Evolutionary conservation across 30 jellyfish, hydroid and myxozoan genomes (phyloP).

Genomic region (Aurelia sp.): DNA sequence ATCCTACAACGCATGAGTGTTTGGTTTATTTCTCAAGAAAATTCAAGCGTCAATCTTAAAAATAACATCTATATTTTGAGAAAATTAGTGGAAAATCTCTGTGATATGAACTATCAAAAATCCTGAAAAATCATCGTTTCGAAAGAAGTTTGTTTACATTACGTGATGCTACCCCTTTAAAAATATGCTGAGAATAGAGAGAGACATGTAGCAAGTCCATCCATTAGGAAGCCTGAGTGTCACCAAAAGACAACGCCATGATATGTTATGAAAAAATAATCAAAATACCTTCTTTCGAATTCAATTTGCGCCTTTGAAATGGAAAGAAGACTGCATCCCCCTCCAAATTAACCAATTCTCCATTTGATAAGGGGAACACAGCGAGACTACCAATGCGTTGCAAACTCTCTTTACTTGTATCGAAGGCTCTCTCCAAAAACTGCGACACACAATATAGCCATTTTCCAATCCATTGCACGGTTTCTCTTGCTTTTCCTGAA

Average conservation of each 20-base stretch:
- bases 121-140: no score
- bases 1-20: no score
- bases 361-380: slow-evolving; percentile 71
- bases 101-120: no score
- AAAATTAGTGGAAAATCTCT: no score
- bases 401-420: slow-evolving; percentile 68
- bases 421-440: slow-evolving; percentile 55
- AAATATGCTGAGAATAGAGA: no score
- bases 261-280: not conserved
- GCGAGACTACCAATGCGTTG: slow-evolving; percentile 33
- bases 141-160: no score
- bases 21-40: no score
- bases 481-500: slow-evolving; percentile 17
- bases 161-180: no score
- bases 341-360: slow-evolving; percentile 43
- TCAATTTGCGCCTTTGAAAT: not conserved
- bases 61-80: no score
- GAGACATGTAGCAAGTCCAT: no score
- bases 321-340: slow-evolving; percentile 80
- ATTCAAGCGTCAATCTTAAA: no score
- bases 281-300: not conserved
- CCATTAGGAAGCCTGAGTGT: not conserved
- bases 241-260: not conserved
- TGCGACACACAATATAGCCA: slow-evolving; percentile 78
- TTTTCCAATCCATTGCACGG: slow-evolving; percentile 86